Evolutionary conservation across 1,140 invertebrate species (phyloP).

Genomic region (Ostrea denselamellosa): DNA sequence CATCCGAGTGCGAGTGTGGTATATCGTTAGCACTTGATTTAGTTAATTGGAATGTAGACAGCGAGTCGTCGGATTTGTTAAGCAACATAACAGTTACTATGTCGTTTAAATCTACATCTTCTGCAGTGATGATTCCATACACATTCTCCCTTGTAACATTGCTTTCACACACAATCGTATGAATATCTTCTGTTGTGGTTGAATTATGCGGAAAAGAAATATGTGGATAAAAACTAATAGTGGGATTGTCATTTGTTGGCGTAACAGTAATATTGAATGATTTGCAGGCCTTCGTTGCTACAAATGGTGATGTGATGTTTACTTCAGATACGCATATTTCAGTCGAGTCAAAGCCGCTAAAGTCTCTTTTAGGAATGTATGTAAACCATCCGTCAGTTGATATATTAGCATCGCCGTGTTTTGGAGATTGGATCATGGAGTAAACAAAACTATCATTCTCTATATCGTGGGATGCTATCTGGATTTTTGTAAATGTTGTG

Average conservation of each 20-base stretch:
- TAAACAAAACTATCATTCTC: constrained; percentile 3
- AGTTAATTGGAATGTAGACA: background rate
- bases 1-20: background rate
- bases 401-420: background rate
- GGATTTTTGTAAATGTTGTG: background rate
- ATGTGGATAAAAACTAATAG: background rate
- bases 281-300: background rate
- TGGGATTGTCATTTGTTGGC: background rate
- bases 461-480: background rate
- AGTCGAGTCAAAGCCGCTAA: background rate
- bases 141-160: background rate
- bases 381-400: constrained; percentile 11
- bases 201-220: background rate
- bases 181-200: background rate
- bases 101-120: background rate
- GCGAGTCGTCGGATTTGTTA: background rate
- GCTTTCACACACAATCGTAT: background rate
- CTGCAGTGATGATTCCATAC: background rate
- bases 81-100: background rate
- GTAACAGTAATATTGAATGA: background rate
- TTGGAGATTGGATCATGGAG: background rate
- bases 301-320: background rate
- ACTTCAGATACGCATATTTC: constrained; percentile 7
- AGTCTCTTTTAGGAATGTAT: background rate
- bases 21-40: background rate